Evolutionary conservation across 2,113 vertebrate species (phyloP).

Genomic region (Brachionichthys hirsutus): DNA sequence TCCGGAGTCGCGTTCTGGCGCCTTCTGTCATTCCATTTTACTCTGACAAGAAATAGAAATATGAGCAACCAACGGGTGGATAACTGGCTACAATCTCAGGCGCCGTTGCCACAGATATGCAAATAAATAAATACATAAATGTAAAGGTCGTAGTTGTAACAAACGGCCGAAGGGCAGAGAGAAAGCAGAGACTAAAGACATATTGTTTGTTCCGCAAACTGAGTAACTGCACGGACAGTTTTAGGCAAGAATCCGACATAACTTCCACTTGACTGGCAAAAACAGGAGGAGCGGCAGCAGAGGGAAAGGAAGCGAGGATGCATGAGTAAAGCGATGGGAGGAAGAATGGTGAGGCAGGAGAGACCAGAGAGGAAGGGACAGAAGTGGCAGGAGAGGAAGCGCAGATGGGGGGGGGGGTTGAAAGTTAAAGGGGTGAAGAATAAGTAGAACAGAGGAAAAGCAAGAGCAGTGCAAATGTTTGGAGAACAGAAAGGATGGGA

Average conservation of each 20-base stretch:
- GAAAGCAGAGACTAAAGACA: conserved; percentile 17
- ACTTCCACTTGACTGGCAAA: conserved; percentile 35
- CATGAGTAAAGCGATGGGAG: conserved; percentile 31
- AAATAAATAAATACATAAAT: no score
- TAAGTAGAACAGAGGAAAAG: neutral
- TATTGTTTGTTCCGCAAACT: conserved; percentile 8
- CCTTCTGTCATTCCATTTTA: no score
- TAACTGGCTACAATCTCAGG: no score
- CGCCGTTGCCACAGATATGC: no score
- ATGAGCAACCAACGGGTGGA: no score
- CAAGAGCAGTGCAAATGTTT: no score
- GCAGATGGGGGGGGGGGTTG: no score
- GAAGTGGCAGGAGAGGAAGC: no score
- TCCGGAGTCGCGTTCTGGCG: no score
- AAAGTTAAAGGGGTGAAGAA: conserved; percentile 5
- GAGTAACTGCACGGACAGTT: conserved; percentile 34
- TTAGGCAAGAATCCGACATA: conserved; percentile 40
- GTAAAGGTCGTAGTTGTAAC: no score
- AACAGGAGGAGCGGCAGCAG: conserved; percentile 39
- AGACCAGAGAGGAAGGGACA: conserved; percentile 1
- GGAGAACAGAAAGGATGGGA: no score
- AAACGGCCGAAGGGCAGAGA: neutral
- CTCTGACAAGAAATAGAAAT: no score
- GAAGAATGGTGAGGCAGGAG: neutral
- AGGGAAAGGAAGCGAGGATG: conserved; percentile 31